Evolutionary conservation across 2,888 invertebrate species (phyloP), one percentile per base, ranked within the genome.

Genomic region (Slavum lentiscoides): DNA sequence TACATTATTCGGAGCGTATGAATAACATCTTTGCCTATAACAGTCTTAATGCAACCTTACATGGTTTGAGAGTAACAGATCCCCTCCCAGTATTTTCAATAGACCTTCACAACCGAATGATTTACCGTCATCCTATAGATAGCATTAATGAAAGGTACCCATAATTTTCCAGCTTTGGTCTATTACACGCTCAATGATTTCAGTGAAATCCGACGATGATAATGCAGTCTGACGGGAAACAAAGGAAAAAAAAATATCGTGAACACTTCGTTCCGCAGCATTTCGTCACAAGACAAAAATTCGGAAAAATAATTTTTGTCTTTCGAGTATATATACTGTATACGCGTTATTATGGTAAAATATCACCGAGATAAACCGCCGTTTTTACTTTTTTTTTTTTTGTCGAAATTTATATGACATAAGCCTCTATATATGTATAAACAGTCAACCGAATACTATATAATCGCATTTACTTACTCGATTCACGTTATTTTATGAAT

Each of bases 101-200:
- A 80, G 64, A 80, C 80, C 80, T 80, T 80, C 77, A 77, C 77
- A 77, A 77, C 62, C 70, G 80, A 80, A 80, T 72, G 80, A 70
- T 77, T 77, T 77, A 77, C 77, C 80, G 64, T 23, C 72, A 66
- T 62, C 58, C 58, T 64, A 39, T 30, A 30, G 30, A 30, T 66
- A 61, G 43, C n/a, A 59, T 68, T 67, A 58, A 76, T 68, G 75
- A 76, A 76, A 72, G 80, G 70, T 72, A 77, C 49, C 80, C n/a
- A 53, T 67, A 70, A 30, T 80, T 80, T 80, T 72, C 72, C 80
- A 80, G 70, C 39, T 80, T 80, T 80, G 43, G 72, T 80, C 72
- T 72, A 80, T 72, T 80, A 80, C 72, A 80, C 80, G 80, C 70
- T 72, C 72, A 58, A 80, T 72, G 80, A 43, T 70, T 72, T 64